phyloP scores from a whole-genome alignment of 1,140 invertebrate species.

The Daktulosphaira vitifoliae region DNA sequence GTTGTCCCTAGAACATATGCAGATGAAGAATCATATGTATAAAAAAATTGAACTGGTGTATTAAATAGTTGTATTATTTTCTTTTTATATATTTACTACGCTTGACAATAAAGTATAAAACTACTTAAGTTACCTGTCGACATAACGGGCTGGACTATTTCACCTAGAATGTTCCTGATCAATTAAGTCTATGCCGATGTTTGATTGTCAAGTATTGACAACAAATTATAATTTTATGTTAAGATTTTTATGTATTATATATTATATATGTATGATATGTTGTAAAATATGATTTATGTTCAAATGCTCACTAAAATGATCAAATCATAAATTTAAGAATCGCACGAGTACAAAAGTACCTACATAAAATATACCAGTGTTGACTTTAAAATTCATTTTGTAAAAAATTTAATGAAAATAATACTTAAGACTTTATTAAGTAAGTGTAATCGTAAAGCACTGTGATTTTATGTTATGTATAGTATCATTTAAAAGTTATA shows the following conservation, averaged over 20 bases:
- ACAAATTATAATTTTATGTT: slow-evolving; percentile 9
- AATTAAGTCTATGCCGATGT: slow-evolving; percentile 6
- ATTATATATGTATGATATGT: neutral
- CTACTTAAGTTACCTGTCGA: slow-evolving; percentile 30
- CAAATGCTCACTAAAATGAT: slow-evolving; percentile 26
- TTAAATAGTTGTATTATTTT: no score
- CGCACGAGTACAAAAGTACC: slow-evolving; percentile 15
- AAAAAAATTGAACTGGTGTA: neutral
- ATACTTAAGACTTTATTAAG: slow-evolving; percentile 7
- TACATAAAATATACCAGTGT: slow-evolving; percentile 1
- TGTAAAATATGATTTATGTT: slow-evolving; percentile 6
- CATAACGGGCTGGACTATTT: slow-evolving; percentile 3
- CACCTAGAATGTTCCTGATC: slow-evolving; percentile 26
- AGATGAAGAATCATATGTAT: slow-evolving; percentile 42
- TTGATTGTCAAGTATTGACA: slow-evolving; percentile 11
- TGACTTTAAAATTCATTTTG: neutral
- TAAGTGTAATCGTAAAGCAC: slow-evolving; percentile 9
- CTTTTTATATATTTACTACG: slow-evolving; percentile 17
- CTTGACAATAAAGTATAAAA: slow-evolving; percentile 30
- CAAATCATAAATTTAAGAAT: slow-evolving; percentile 19
- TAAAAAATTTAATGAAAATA: neutral
- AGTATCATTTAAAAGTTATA: slow-evolving; percentile 1
- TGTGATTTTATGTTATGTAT: slow-evolving; percentile 25
- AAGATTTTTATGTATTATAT: neutral
- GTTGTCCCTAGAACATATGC: slow-evolving; percentile 39